Evolutionary conservation across 2,797 vertebrate species (phyloP).

Genomic region (Xyrichtys novacula): DNA sequence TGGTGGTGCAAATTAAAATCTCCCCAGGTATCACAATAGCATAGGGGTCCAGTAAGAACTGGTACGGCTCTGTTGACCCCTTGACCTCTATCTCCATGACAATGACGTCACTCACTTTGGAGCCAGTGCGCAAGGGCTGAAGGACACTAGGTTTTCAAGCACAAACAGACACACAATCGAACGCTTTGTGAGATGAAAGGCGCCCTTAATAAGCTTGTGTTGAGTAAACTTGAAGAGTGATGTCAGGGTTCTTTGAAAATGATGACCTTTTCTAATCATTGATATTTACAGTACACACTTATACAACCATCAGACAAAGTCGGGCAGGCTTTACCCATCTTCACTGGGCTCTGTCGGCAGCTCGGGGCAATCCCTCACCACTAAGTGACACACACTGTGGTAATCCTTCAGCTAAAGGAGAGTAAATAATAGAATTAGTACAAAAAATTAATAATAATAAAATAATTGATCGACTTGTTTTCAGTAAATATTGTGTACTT

Average conservation of each 20-base stretch:
- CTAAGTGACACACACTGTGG: conserved; percentile 91
- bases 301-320: neutral
- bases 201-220: neutral
- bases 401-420: conserved; percentile 86
- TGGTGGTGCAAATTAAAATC: conserved; percentile 82
- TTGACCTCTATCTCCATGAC: conserved; percentile 92
- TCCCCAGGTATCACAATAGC: conserved; percentile 90
- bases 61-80: conserved; percentile 87
- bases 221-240: neutral
- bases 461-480: neutral
- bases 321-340: conserved; percentile 62
- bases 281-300: conserved; percentile 1
- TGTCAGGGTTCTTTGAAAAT: neutral
- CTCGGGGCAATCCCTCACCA: conserved; percentile 87
- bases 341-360: conserved; percentile 56
- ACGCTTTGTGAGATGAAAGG: neutral
- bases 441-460: neutral
- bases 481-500: conserved; percentile 79
- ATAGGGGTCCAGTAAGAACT: conserved; percentile 91
- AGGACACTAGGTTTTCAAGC: conserved; percentile 53
- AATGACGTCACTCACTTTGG: conserved; percentile 79
- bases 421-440: neutral
- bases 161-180: conserved; percentile 13
- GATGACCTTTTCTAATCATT: neutral
- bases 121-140: conserved; percentile 55